Conservation (phyloP, 1,140 invertebrate genomes). For the Glossosoma conforme region DNA sequence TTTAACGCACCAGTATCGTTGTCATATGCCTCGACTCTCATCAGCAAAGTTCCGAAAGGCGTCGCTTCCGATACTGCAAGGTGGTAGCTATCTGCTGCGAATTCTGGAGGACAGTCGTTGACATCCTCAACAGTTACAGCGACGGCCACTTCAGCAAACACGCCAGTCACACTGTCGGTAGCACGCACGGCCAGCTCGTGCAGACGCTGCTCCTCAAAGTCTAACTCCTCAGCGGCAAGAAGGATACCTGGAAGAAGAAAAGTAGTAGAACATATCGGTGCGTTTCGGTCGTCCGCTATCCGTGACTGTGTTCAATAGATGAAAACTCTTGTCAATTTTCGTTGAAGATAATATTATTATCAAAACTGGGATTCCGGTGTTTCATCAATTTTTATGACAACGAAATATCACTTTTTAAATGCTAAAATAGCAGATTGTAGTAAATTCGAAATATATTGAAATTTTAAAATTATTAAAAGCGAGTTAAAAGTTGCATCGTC, state of each 20-base stretch:
- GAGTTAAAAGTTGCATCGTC: no score
- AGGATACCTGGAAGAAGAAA: conserved; percentile 59
- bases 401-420: no score
- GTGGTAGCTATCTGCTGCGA: conserved; percentile 73
- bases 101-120: conserved; percentile 79
- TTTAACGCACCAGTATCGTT: conserved; percentile 62
- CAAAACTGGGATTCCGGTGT: no score
- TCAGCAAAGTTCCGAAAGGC: conserved; percentile 65
- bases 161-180: conserved; percentile 75
- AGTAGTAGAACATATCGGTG: no score
- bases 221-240: conserved; percentile 74
- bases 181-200: conserved; percentile 77
- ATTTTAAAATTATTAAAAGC: no score
- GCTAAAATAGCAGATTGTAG: no score
- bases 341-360: no score
- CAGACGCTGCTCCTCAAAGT: conserved; percentile 70
- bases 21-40: conserved; percentile 69
- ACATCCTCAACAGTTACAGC: conserved; percentile 73
- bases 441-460: no score
- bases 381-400: no score
- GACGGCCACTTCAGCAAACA: conserved; percentile 73
- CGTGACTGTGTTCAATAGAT: no score
- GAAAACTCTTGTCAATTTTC: no score
- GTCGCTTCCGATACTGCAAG: conserved; percentile 74
- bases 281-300: no score